These are phyloP conservation scores for Agelaius phoeniceus DNA, from an alignment of 2,113 vertebrate species.

Conservation along the genomic window DNA sequence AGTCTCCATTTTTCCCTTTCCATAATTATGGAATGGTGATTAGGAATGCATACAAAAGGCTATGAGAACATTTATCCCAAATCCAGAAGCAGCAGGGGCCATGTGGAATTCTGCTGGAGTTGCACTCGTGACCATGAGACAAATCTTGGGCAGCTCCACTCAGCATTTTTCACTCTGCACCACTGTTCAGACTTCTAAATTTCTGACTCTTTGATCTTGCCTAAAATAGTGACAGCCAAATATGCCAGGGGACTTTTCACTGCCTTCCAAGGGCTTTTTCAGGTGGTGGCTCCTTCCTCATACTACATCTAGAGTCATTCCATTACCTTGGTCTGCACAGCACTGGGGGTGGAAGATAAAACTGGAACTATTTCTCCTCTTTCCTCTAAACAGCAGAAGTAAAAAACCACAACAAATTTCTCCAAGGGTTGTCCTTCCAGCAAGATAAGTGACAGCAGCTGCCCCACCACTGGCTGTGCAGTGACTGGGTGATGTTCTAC, in stretches of 20 bases:
- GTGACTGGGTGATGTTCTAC: not conserved
- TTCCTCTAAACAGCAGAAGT: not conserved
- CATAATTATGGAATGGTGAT: not conserved
- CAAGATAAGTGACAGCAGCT: not conserved
- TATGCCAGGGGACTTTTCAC: not conserved
- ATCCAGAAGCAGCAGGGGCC: not conserved
- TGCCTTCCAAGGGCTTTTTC: not conserved
- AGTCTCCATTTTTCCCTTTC: not conserved
- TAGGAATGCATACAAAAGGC: not conserved
- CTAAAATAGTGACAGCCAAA: not conserved
- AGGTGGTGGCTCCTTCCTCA: not conserved
- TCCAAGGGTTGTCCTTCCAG: not conserved
- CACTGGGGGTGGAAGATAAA: not conserved
- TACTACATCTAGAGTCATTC: not conserved
- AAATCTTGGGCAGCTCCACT: not conserved
- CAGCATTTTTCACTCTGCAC: not conserved
- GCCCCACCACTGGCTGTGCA: not conserved
- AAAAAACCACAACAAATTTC: not conserved
- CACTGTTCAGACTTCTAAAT: not conserved
- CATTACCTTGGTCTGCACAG: not conserved
- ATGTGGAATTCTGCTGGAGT: not conserved
- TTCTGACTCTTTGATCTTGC: not conserved
- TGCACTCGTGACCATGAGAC: not conserved
- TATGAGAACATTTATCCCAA: not conserved
- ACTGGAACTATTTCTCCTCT: not conserved